A percentile compares a stretch with the other conserved stretches of the same genome.
phyloP scores from a whole-genome alignment of 2,113 vertebrate genomes.

The Drymodes brunneopygia region DNA sequence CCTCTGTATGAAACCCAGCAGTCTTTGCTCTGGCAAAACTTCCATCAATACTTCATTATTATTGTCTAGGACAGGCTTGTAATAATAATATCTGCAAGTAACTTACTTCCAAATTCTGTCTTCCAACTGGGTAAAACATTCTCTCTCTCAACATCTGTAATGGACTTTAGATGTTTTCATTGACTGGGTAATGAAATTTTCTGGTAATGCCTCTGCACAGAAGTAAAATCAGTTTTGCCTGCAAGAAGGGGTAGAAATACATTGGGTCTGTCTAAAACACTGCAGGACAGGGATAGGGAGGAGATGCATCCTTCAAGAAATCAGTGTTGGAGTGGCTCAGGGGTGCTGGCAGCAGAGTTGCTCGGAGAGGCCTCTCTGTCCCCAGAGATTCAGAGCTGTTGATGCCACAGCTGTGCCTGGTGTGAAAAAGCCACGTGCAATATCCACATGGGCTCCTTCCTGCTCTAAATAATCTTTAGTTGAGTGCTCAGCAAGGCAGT shows the following conservation, averaged over 20 bases:
- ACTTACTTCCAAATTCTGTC: slow-evolving; percentile 2
- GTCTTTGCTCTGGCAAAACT: slow-evolving; percentile 46
- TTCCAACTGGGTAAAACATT: slow-evolving; percentile 8
- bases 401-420: not conserved
- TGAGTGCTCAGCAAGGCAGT: not conserved
- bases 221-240: not conserved
- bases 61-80: slow-evolving; percentile 21
- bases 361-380: not conserved
- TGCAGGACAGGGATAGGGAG: not conserved
- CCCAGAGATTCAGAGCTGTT: not conserved
- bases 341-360: not conserved
- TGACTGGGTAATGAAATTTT: not conserved
- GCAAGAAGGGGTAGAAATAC: not conserved
- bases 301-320: not conserved
- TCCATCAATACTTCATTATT: slow-evolving; percentile 50
- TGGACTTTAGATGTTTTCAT: not conserved
- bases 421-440: not conserved
- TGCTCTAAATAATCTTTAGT: not conserved
- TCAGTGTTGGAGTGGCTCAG: not conserved
- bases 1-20: slow-evolving; percentile 36
- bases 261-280: not conserved
- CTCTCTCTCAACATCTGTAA: not conserved
- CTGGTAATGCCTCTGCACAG: not conserved
- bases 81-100: slow-evolving; percentile 40
- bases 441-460: not conserved